Conservation (phyloP, 1,140 invertebrate genomes). For the Nymphalis io region DNA sequence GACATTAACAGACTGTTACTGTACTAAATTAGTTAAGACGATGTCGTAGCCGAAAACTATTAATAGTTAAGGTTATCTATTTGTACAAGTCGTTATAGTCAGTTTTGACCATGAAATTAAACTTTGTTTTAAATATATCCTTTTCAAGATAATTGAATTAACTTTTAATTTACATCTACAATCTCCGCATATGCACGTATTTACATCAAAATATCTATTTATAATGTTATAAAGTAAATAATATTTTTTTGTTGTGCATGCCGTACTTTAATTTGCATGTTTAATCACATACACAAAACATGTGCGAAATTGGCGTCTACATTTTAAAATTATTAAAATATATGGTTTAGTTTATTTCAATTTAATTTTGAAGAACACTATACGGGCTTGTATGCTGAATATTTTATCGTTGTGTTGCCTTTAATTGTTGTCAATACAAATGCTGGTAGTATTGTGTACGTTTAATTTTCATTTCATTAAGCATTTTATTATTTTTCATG, state of each 20-base stretch:
- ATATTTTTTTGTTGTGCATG: constrained; percentile 17
- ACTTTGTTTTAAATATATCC: background rate
- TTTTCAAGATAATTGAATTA: background rate
- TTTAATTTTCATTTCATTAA: too few relatives aligned
- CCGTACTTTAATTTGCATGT: constrained; percentile 19
- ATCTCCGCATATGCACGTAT: background rate
- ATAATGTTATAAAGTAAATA: background rate
- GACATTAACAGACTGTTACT: too few relatives aligned
- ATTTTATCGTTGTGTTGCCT: too few relatives aligned
- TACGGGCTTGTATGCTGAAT: too few relatives aligned
- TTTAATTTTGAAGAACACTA: too few relatives aligned
- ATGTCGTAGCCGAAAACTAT: constrained; percentile 9
- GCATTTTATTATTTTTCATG: too few relatives aligned
- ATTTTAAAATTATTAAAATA: background rate
- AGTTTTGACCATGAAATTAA: background rate
- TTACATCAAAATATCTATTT: background rate
- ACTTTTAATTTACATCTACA: background rate
- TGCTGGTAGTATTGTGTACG: too few relatives aligned
- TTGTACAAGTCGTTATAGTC: constrained; percentile 6
- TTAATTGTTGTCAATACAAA: too few relatives aligned
- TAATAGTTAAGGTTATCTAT: background rate
- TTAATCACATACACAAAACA: background rate
- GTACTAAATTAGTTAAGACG: constrained; percentile 3
- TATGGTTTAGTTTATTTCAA: background rate
- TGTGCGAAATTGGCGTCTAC: constrained; percentile 1